A percentile compares a stretch with the other conserved stretches of the same genome.
Conservation (phyloP, 2,888 invertebrate species). For the Myopa tessellatipennis region DNA sequence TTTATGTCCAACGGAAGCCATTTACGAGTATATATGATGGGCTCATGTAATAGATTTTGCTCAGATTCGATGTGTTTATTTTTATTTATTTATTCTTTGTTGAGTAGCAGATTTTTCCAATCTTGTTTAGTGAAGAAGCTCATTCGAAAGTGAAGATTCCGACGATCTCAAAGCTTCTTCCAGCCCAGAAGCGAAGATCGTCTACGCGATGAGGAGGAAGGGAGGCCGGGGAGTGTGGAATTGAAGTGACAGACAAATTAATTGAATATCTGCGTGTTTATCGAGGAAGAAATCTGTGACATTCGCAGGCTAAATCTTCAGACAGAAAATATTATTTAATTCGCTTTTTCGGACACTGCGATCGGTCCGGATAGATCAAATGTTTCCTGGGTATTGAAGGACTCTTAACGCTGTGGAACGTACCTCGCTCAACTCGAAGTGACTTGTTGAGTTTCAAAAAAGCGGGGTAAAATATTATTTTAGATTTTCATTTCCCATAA, state of each 20-base stretch:
- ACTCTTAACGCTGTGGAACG: no score
- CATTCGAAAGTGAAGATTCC: not conserved
- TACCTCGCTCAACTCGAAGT: no score
- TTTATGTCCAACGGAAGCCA: not conserved
- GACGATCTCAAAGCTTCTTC: not conserved
- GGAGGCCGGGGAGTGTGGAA: not conserved
- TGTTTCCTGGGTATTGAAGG: no score
- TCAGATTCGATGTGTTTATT: not conserved
- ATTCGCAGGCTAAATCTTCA: no score
- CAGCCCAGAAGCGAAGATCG: no score
- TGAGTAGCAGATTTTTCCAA: not conserved
- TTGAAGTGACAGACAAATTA: slow-evolving; percentile 17
- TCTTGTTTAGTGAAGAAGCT: not conserved
- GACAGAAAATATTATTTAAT: no score
- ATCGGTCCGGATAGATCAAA: no score
- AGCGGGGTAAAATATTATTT: no score
- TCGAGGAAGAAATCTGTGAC: not conserved
- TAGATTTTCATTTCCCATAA: no score
- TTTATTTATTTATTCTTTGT: not conserved
- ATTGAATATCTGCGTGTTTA: slow-evolving; percentile 18
- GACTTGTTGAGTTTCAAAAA: no score
- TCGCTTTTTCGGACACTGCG: no score
- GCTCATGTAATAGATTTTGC: slow-evolving; percentile 1
- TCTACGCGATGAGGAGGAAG: no score
- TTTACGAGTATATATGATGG: not conserved